Conservation (phyloP, 2,888 invertebrate genomes). For the Hydroisotoma schaefferi region DNA sequence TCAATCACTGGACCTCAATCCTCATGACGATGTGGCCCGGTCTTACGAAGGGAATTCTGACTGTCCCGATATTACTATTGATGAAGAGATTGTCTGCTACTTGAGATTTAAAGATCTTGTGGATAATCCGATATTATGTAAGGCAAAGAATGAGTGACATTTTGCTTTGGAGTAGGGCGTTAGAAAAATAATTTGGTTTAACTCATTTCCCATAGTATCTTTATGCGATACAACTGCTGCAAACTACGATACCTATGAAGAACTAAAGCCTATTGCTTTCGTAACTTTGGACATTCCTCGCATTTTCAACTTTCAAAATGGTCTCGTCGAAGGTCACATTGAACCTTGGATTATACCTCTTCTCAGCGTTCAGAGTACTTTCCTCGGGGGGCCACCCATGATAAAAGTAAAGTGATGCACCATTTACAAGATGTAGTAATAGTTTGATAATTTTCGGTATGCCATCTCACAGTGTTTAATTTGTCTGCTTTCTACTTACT, state of each 20-base stretch:
- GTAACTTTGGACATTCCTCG: slow-evolving; percentile 24
- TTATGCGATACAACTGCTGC: slow-evolving; percentile 8
- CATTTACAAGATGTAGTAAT: too few species aligned
- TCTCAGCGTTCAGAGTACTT: not conserved
- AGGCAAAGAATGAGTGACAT: slow-evolving; percentile 1
- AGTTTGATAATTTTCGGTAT: too few species aligned
- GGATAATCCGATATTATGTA: slow-evolving; percentile 28
- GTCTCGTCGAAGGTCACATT: slow-evolving; percentile 9
- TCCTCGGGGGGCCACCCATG: not conserved
- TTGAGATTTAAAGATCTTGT: slow-evolving; percentile 19
- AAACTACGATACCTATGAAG: not conserved
- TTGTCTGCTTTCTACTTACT: not conserved
- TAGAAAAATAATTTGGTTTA: not conserved
- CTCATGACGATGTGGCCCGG: slow-evolving; percentile 5
- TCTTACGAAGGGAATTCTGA: not conserved
- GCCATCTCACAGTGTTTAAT: too few species aligned
- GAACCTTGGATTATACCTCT: slow-evolving; percentile 23
- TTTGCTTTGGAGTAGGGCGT: not conserved
- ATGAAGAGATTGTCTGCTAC: slow-evolving; percentile 18
- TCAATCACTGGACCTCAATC: slow-evolving; percentile 11
- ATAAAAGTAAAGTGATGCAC: not conserved
- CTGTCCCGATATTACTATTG: slow-evolving; percentile 21
- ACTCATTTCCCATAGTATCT: slow-evolving; percentile 7
- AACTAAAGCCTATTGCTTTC: slow-evolving; percentile 11
- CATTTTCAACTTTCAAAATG: slow-evolving; percentile 9